Evolutionary conservation across 1,140 invertebrate genomes (phyloP), one percentile per base, ranked within the genome.

Genomic region (Episyrphus balteatus): DNA sequence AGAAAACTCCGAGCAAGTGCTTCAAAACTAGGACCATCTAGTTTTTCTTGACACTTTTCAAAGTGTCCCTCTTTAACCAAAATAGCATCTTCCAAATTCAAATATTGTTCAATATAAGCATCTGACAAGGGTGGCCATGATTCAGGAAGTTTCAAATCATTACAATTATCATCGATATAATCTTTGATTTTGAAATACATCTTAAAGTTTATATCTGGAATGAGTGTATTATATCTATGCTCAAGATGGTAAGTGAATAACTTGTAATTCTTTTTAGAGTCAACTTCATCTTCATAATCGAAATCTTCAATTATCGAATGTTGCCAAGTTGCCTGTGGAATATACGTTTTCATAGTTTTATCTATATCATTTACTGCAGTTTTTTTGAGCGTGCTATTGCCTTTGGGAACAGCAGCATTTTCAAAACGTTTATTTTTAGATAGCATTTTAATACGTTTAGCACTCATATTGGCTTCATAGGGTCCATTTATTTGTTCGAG

Each of bases 191-290:
- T 48, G 50, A 58, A 62, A 7, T 66, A 44, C 3, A 64, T 50
- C 15, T 60, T 52, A 15, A 66, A 66, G 2, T 59, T 57, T 37
- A 66, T 66, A 42, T 66, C 63, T 0, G 57, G 54, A 18, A 66
- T 44, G 1, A 64, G 52, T 0, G 63, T 66, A 36, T 66, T 66
- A 18, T 66, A 66, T 18, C 63, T 52, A 37, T 63, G 63, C 49
- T 66, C 63, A 0, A 60, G 51, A 45, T 62, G 57, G 31, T 66
- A 61, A 2, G 61, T 58, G 19, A 59, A 66, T n/a, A 66, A 14
- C 40, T 64, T 61, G 36, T 66, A 66, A 32, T 66, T 61, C 30
- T 61, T 56, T 45, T 66, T 66, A 6, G 61, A 57, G 33, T 66
- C 63, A 12, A 33, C 31, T 1, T 66, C 61, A n/a, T 51, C 49